Base-by-base conservation (phyloP, 2,113 vertebrate genomes). In the Amphiprion percula region DNA sequence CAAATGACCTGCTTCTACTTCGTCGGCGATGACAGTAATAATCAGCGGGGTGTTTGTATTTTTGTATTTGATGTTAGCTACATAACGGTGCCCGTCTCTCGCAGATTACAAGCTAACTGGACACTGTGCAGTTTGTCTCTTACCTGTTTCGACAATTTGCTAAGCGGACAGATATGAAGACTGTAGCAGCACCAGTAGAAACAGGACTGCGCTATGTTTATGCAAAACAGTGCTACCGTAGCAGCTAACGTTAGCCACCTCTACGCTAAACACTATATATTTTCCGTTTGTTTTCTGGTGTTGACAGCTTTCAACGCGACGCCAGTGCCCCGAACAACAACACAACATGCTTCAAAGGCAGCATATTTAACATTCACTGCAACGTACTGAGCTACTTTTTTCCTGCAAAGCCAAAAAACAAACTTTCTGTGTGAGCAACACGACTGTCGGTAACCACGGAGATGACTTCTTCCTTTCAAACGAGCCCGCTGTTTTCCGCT, bases 401-500 rank as follows among this genome's bases (percentile, higher is more conserved):
- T 30, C 21, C 4, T 55, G 10, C 0, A 10, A 54, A 39, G 21
- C 15, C 6, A 9, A 9, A 26, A 21, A 63, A 75, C 33, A 65
- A 71, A 77, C 65, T 33, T 68, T 53, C 1, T 33, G 4, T 4
- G 28, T 15, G 8, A 23, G 14, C 5, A 44, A 70, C 33, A 37
- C 44, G 4, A 78, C 72, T 87, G 78, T 71, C 85, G 83, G 87
- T 65, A 80, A 79, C 82, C 64, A 87, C 75, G 39, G 28, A 49
- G 65, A 82, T 61, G 73, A 63, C 16, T 74, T 70, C 71, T 55
- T 76, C 28, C 49, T 92, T 95, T 95, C 92, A 94, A 95, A 95
- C 88, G 0, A 83, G 80, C 93, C 91, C 95, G 95, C 95, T 89
- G 92, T 85, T 94, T 91, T 83, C 85, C 61, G 78, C 56, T 68